Conservation (phyloP, 2,888 invertebrate genomes). For the Aleiodes testaceus region DNA sequence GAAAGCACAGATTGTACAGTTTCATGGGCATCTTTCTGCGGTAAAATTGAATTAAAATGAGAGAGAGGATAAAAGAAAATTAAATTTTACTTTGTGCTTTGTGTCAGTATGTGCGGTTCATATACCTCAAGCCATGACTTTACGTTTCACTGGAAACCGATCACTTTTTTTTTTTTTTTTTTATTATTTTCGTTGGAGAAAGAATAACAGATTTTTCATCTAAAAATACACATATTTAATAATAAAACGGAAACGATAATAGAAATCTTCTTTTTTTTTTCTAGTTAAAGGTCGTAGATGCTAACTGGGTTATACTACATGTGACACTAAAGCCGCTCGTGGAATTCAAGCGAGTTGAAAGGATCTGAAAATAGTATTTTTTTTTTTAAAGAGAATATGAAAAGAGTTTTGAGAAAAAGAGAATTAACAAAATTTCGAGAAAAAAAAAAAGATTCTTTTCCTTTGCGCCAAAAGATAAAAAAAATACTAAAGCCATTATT, state of each 20-base stretch:
- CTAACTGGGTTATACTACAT: slow-evolving; percentile 12
- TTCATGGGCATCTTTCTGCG: background rate
- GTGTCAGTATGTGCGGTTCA: background rate
- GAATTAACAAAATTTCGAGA: background rate
- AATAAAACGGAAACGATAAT: slow-evolving; percentile 14
- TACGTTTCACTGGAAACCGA: background rate
- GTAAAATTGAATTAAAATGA: background rate
- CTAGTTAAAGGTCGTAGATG: slow-evolving; percentile 22
- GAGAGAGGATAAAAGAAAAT: background rate
- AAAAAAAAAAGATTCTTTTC: background rate
- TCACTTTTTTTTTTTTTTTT: background rate
- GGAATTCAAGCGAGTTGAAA: slow-evolving; percentile 25
- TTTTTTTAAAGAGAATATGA: background rate
- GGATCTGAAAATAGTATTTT: slow-evolving; percentile 23
- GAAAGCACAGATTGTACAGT: too few species aligned
- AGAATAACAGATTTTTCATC: background rate
- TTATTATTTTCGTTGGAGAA: background rate
- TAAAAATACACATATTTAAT: slow-evolving; percentile 18
- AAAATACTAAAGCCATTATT: background rate
- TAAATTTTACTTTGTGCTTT: slow-evolving; percentile 11
- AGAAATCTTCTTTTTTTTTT: background rate
- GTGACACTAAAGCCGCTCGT: slow-evolving; percentile 3
- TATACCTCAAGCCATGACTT: background rate
- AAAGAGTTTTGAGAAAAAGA: background rate
- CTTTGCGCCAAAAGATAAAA: background rate